These are phyloP conservation scores for Atta texana DNA, from an alignment of 1,140 invertebrate genomes.

Conservation along the genomic window DNA sequence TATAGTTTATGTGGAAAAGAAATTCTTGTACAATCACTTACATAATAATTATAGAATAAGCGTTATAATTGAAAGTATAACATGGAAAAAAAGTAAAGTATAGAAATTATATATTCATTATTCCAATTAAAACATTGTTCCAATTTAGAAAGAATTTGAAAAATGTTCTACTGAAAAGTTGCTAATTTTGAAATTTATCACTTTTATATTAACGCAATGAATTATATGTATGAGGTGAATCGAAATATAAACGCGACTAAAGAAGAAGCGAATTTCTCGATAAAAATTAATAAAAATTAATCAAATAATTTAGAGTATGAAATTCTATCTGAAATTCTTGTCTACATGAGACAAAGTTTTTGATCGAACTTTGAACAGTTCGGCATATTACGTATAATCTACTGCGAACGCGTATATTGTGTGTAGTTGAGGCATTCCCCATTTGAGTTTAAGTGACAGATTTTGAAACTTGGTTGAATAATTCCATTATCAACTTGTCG, in stretches of 20 bases:
- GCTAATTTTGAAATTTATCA: too few species aligned
- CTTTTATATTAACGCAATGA: too few species aligned
- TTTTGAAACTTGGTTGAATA: slow-evolving; percentile 47
- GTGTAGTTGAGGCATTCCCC: neutral
- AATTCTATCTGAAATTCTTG: neutral
- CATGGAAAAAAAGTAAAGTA: too few species aligned
- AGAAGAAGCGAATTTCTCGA: neutral
- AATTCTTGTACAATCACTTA: too few species aligned
- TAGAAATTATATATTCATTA: too few species aligned
- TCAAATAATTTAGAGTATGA: neutral
- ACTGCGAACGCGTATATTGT: neutral
- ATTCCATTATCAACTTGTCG: slow-evolving; percentile 52
- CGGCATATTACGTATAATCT: neutral
- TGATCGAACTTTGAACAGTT: neutral
- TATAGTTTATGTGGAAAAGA: too few species aligned
- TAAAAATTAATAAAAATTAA: neutral
- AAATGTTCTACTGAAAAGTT: too few species aligned
- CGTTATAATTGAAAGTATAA: too few species aligned
- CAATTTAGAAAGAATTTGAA: too few species aligned
- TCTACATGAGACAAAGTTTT: neutral
- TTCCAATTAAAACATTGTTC: too few species aligned
- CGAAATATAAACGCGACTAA: neutral
- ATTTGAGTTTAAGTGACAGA: slow-evolving; percentile 34
- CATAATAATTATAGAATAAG: too few species aligned
- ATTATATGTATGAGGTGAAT: neutral